Evolutionary conservation across 2,888 invertebrate species (phyloP).

Genomic region (Villa cingulata): DNA sequence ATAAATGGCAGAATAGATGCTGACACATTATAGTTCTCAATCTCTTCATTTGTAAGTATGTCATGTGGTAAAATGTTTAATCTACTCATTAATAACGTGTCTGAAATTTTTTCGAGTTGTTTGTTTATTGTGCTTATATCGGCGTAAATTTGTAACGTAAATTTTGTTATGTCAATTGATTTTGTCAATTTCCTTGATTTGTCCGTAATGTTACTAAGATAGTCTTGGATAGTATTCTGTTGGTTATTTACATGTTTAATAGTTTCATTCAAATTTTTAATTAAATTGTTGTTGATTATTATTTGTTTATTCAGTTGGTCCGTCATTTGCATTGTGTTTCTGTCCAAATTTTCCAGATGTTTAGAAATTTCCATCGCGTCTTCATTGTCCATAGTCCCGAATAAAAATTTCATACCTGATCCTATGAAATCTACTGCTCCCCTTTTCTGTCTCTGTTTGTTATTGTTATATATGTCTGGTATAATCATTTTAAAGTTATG

Average conservation of each 20-base stretch:
- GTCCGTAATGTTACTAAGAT: not conserved
- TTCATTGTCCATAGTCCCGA: not conserved
- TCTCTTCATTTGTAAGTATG: not conserved
- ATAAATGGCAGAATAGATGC: not conserved
- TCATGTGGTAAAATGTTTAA: not conserved
- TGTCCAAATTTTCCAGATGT: not conserved
- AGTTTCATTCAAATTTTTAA: not conserved
- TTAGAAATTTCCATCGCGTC: not conserved
- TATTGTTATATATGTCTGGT: not conserved
- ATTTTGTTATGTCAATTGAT: not conserved
- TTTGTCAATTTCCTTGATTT: not conserved
- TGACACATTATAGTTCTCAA: not conserved
- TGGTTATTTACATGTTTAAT: not conserved
- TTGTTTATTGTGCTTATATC: not conserved
- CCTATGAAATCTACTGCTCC: not conserved
- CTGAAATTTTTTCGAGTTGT: not conserved
- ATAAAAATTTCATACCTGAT: not conserved
- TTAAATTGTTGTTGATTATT: not conserved
- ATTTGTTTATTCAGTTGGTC: not conserved
- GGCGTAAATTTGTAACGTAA: not conserved
- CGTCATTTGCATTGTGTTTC: not conserved
- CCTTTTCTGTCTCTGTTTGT: not conserved
- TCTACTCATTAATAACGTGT: not conserved
- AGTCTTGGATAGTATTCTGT: not conserved
- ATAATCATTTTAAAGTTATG: not conserved